Evolutionary conservation across 2,888 invertebrate species (phyloP), one percentile per base, ranked within the genome.

Genomic region (Latrodectus hesperus): DNA sequence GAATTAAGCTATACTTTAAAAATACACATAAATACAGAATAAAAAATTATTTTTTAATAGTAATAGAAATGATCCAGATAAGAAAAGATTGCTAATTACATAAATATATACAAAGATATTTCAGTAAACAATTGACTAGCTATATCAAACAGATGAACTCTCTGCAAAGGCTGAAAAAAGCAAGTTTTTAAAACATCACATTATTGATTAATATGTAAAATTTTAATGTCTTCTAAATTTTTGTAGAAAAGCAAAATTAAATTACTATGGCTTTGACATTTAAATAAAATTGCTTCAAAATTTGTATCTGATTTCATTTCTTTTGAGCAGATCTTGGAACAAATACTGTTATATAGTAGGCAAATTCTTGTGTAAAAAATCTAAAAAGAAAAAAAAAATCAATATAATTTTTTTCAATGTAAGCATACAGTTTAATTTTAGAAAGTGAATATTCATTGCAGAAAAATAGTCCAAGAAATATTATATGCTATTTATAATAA

Each of bases 321-420:
- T 17, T 68, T 86, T 86, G 85, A 86, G 85, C 85, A 86, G 77
- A 72, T 77, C 71, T 75, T 68, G 80, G 80, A 85, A 80, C 75
- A 80, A 79, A 75, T 79, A 85, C 85, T 85, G 74, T 80, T 68
- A 64, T 80, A 65, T 74, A 52, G 68, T 75, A 80, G 80, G 80
- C 76, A 79, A 76, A 71, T 86, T 72, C 76, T 68, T 80, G 70
- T 51, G 22, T 64, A 64, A n/a, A 76, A 64, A 73, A 84, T 77
- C 77, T 71, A 65, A 64, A 84, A 75, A 49, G 60, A n/a, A 65
- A 55, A 14, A 65, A n/a, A 22, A 22, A 22, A 22, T 22, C 22
- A 22, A 22, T 22, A 22, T 22, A 22, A 22, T 22, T 38, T 38
- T 38, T 38, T 38, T 1, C 6, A 38, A 38, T 22, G 22, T 22